Conservation (phyloP, 92 coral and sea anemone genomes). For the Palythoa caribaeorum region DNA sequence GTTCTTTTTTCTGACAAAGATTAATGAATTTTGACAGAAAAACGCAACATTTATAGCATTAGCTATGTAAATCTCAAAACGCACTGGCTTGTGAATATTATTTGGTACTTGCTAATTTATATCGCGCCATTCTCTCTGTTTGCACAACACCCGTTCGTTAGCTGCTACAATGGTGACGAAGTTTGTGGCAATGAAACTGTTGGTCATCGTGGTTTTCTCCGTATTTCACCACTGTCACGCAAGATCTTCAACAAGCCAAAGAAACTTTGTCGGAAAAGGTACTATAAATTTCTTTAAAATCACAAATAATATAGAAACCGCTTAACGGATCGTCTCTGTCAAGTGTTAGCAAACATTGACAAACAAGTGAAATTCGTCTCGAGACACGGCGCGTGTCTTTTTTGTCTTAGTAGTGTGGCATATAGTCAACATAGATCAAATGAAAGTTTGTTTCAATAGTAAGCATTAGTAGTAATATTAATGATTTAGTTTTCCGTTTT, state of each 20-base stretch:
- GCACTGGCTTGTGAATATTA: neutral
- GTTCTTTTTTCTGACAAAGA: neutral
- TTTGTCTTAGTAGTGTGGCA: too few relatives aligned
- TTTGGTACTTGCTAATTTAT: neutral
- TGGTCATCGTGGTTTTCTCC: neutral
- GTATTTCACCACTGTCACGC: neutral
- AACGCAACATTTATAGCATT: neutral
- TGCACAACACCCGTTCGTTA: neutral
- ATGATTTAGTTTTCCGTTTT: too few relatives aligned
- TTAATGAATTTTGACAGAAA: neutral
- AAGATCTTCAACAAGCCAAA: neutral
- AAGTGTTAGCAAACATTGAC: neutral
- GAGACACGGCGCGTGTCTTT: too few relatives aligned
- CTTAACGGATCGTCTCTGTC: neutral
- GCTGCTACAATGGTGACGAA: neutral
- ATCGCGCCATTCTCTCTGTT: neutral
- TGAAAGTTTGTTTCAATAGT: too few relatives aligned
- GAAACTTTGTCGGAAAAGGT: neutral
- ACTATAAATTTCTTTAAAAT: neutral
- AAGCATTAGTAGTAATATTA: too few relatives aligned
- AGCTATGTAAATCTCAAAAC: neutral
- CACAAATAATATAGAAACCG: neutral
- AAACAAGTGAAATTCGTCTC: too few relatives aligned
- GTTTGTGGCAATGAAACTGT: neutral
- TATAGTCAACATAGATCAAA: too few relatives aligned